Evolutionary conservation across 2,888 invertebrate genomes (phyloP).

Genomic region (Leucophenga montana): DNA sequence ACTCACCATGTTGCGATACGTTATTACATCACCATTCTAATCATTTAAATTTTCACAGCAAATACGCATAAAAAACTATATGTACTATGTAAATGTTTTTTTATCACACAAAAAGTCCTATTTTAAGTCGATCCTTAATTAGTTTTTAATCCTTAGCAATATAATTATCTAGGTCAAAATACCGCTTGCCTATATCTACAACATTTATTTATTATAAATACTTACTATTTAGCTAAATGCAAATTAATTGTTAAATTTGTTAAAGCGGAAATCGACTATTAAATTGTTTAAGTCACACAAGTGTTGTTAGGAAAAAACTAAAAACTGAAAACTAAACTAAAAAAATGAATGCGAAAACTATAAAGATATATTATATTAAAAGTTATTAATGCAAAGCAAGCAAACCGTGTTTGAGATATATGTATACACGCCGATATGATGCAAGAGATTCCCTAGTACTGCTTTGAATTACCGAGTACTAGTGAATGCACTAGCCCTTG

Average conservation of each 20-base stretch:
- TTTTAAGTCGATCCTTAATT: too few species aligned
- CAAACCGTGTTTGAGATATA: neutral
- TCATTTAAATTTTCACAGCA: too few species aligned
- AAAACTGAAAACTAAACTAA: too few species aligned
- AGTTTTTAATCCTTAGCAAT: too few species aligned
- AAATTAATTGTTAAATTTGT: neutral
- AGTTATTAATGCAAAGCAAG: slow-evolving; percentile 25
- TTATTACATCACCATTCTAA: too few species aligned
- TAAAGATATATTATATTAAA: slow-evolving; percentile 4
- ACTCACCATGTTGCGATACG: too few species aligned
- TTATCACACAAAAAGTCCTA: neutral
- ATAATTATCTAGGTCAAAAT: neutral
- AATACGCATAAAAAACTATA: too few species aligned
- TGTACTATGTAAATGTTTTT: slow-evolving; percentile 2
- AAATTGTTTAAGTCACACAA: slow-evolving; percentile 6
- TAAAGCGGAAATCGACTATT: neutral
- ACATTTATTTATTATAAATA: neutral
- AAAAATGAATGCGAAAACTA: neutral
- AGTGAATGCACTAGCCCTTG: too few species aligned
- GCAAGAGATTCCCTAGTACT: too few species aligned
- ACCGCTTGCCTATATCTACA: slow-evolving; percentile 14
- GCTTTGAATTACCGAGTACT: too few species aligned
- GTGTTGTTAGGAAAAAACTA: neutral
- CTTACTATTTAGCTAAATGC: neutral
- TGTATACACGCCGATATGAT: too few species aligned